A percentile compares a stretch with the other conserved stretches of the same genome.
Conservation (phyloP, 2,797 vertebrate genomes). For the Lutjanus argentimaculatus region DNA sequence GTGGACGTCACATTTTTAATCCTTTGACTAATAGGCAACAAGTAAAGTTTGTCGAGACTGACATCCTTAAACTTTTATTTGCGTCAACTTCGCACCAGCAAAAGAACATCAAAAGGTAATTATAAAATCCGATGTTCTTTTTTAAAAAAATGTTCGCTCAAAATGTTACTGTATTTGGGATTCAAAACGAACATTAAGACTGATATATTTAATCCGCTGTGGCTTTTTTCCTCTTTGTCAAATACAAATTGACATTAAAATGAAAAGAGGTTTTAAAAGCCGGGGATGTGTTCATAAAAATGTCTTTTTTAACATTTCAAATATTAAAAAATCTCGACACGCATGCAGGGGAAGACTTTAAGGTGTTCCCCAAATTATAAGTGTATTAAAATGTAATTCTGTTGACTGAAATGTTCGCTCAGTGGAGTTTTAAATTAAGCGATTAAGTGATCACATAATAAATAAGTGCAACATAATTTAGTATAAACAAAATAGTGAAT, state of each 20-base stretch:
- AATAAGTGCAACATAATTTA: not conserved
- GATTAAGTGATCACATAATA: not conserved
- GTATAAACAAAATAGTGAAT: not conserved
- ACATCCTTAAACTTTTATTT: constrained; percentile 33
- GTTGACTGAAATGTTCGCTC: not conserved
- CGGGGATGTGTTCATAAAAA: constrained; percentile 1
- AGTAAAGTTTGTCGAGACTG: constrained; percentile 13
- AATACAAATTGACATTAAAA: constrained; percentile 17
- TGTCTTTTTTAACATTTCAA: not conserved
- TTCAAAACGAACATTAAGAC: constrained; percentile 12
- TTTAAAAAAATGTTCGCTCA: not conserved
- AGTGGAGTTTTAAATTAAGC: constrained; percentile 6
- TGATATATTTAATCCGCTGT: constrained; percentile 18
- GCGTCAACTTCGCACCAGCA: not conserved
- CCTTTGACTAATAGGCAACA: not conserved
- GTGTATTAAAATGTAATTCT: constrained; percentile 17
- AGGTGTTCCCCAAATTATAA: not conserved
- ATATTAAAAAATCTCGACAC: constrained; percentile 11
- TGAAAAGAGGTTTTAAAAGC: not conserved
- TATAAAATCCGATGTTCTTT: constrained; percentile 5
- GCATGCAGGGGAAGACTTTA: constrained; percentile 5
- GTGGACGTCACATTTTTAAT: not conserved
- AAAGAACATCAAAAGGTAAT: not conserved
- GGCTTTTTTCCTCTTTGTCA: not conserved
- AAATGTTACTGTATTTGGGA: not conserved